Percentiles rank a stretch among this genome's conserved stretches.
Evolutionary conservation across 2,888 invertebrate genomes (phyloP).

Genomic region (Byasa hedistus): DNA sequence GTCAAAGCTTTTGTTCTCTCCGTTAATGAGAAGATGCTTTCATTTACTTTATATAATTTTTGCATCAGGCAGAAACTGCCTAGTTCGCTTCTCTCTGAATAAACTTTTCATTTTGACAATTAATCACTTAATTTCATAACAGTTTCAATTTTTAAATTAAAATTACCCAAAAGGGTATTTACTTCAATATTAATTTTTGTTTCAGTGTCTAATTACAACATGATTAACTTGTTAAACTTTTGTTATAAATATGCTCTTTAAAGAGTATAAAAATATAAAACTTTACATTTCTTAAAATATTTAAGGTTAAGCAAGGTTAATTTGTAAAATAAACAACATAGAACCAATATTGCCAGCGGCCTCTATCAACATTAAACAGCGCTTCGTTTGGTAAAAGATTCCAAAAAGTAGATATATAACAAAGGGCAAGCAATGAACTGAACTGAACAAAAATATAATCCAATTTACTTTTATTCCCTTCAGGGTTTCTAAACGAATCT

Average conservation of each 20-base stretch:
- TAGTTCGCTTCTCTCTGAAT: background rate
- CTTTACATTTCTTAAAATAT: background rate
- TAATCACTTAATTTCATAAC: background rate
- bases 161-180: too few species aligned
- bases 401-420: background rate
- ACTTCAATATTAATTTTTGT: too few species aligned
- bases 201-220: too few species aligned
- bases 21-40: background rate
- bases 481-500: slow-evolving; percentile 6
- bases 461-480: slow-evolving; percentile 21
- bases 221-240: too few species aligned
- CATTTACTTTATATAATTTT: background rate
- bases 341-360: background rate
- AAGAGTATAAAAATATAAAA: too few species aligned
- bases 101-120: background rate
- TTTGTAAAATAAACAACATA: background rate
- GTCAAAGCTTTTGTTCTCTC: background rate
- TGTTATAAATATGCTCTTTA: too few species aligned
- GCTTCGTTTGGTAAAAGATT: background rate
- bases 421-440: slow-evolving; percentile 7
- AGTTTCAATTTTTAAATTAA: too few species aligned
- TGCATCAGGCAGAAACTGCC: background rate
- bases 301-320: background rate
- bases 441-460: slow-evolving; percentile 16
- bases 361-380: background rate